phyloP scores from a whole-genome alignment of 2,797 vertebrate species.

The Synaphobranchus kaupii region DNA sequence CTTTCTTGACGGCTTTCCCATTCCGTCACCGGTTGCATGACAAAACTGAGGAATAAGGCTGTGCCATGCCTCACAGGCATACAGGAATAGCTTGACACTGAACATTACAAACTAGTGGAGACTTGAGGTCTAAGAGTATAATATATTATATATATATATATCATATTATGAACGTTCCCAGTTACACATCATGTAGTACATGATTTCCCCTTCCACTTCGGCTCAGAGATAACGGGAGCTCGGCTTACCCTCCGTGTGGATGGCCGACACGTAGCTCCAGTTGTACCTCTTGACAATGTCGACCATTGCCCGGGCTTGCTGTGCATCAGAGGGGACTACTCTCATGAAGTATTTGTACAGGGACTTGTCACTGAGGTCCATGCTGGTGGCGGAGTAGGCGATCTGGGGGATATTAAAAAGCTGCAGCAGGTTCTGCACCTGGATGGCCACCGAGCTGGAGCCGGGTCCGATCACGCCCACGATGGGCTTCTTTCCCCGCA shows the following conservation, averaged over 20 bases:
- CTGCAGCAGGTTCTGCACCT: slow-evolving; percentile 95
- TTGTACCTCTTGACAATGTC: slow-evolving; percentile 99
- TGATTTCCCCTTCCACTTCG: neutral
- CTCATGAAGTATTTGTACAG: slow-evolving; percentile 98
- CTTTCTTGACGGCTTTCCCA: slow-evolving; percentile 1
- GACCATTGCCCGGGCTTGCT: slow-evolving; percentile 96
- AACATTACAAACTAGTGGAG: slow-evolving; percentile 4
- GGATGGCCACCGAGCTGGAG: slow-evolving; percentile 95
- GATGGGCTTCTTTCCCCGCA: slow-evolving; percentile 90
- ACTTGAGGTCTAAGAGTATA: neutral
- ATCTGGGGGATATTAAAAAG: slow-evolving; percentile 99
- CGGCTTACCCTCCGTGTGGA: slow-evolving; percentile 93
- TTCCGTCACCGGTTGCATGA: slow-evolving; percentile 5
- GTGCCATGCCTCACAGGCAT: neutral
- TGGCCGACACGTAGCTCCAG: slow-evolving; percentile 98
- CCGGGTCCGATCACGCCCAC: slow-evolving; percentile 95
- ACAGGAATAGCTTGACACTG: neutral
- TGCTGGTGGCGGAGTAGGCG: slow-evolving; percentile 95
- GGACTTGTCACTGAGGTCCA: slow-evolving; percentile 95
- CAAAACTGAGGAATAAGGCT: slow-evolving; percentile 3
- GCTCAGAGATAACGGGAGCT: neutral
- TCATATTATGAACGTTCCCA: neutral
- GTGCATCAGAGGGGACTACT: slow-evolving; percentile 96
- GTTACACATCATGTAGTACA: neutral
- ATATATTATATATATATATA: too few relatives aligned